These are phyloP conservation scores for Bombus polaris DNA, from an alignment of 1,140 invertebrate genomes.

Conservation along the genomic window DNA sequence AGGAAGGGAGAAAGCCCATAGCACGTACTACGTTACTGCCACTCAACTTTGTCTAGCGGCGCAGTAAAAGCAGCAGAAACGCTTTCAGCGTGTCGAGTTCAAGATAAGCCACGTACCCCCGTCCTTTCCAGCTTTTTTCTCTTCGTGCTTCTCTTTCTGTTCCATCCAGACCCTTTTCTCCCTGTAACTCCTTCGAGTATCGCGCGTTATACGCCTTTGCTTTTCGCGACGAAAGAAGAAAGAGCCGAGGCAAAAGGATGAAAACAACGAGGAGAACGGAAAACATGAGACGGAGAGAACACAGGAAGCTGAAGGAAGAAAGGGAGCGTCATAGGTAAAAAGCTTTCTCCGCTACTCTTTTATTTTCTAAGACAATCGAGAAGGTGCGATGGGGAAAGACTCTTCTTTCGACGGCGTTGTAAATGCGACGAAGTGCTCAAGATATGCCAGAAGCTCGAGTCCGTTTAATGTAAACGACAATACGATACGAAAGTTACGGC, in stretches of 20 bases:
- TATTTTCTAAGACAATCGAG: slow-evolving; percentile 18
- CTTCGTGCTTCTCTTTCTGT: background rate
- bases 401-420: no score
- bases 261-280: background rate
- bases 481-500: background rate
- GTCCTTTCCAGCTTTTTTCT: background rate
- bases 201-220: background rate
- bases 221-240: background rate
- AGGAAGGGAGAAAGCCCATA: background rate
- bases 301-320: background rate
- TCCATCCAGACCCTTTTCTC: background rate
- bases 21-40: background rate
- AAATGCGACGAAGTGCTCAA: slow-evolving; percentile 25
- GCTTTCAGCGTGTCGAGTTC: slow-evolving; percentile 17
- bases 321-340: background rate
- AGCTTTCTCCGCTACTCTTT: slow-evolving; percentile 8
- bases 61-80: slow-evolving; percentile 16
- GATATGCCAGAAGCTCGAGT: background rate
- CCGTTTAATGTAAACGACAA: slow-evolving; percentile 11
- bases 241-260: background rate
- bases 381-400: background rate
- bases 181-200: background rate
- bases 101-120: slow-evolving; percentile 53
- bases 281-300: background rate
- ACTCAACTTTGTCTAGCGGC: slow-evolving; percentile 49